These are phyloP conservation scores for Scylla paramamosain DNA, from an alignment of 1,140 invertebrate genomes.

Conservation along the genomic window DNA sequence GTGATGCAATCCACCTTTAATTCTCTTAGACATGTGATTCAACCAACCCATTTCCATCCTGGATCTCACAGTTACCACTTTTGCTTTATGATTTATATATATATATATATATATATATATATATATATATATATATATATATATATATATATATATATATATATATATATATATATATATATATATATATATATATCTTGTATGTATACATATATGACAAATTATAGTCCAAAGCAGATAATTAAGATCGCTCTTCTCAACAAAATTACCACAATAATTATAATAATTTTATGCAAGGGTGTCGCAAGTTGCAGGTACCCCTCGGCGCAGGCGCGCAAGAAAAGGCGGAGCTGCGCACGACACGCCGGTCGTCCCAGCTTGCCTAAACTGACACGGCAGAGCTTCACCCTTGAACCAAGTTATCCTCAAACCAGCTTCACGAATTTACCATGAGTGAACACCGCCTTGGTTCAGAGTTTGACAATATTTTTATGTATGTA, in stretches of 20 bases:
- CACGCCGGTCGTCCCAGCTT: conserved; percentile 35
- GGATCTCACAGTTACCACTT: no score
- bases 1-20: no score
- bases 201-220: background rate
- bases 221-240: background rate
- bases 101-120: no score
- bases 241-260: conserved; percentile 1
- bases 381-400: conserved; percentile 69
- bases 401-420: conserved; percentile 73
- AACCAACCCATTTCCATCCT: no score
- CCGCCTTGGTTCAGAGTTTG: conserved; percentile 67
- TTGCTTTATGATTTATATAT: no score
- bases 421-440: conserved; percentile 62
- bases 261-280: conserved; percentile 29
- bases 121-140: no score
- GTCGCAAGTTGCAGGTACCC: conserved; percentile 25
- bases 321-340: conserved; percentile 17
- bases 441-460: conserved; percentile 60
- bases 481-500: conserved; percentile 66
- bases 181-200: background rate
- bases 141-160: no score
- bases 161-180: no score
- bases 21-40: no score
- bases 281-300: conserved; percentile 61
- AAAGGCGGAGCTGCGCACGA: conserved; percentile 22